phyloP scores from a whole-genome alignment of 1,140 invertebrate species.

The Luehdorfia chinensis region DNA sequence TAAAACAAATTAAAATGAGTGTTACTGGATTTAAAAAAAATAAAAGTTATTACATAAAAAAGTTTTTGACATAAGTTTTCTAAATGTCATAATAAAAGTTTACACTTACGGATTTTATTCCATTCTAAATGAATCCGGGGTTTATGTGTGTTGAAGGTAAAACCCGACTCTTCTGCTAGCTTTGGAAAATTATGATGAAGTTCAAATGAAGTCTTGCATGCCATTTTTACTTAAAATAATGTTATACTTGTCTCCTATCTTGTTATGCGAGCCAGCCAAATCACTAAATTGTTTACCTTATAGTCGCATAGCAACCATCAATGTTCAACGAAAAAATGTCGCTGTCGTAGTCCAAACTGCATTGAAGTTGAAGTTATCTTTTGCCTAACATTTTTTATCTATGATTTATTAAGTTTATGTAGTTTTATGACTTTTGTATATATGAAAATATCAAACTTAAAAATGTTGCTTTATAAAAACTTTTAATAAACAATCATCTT shows the following conservation, averaged over 20 bases:
- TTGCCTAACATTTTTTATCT: too few species aligned
- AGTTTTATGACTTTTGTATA: too few species aligned
- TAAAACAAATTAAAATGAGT: too few species aligned
- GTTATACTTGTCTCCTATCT: not conserved
- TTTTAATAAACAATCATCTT: too few species aligned
- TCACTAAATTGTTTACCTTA: slow-evolving; percentile 12
- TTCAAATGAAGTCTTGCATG: slow-evolving; percentile 77
- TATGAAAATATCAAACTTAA: too few species aligned
- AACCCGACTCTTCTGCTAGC: slow-evolving; percentile 81
- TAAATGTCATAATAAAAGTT: slow-evolving; percentile 11
- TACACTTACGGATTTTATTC: slow-evolving; percentile 81
- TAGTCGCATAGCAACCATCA: slow-evolving; percentile 49
- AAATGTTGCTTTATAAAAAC: too few species aligned
- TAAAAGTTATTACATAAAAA: not conserved
- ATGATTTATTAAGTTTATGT: too few species aligned
- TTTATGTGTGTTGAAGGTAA: slow-evolving; percentile 80
- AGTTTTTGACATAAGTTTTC: not conserved
- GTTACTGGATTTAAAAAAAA: too few species aligned
- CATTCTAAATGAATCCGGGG: slow-evolving; percentile 79
- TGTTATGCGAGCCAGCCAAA: not conserved
- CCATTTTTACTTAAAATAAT: slow-evolving; percentile 61
- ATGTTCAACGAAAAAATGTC: too few species aligned
- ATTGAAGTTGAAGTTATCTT: too few species aligned
- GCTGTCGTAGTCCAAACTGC: too few species aligned
- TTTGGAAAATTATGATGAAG: slow-evolving; percentile 83